Base-by-base conservation (phyloP, 1,140 invertebrate species). In the Stegodyphus mimosarum region DNA sequence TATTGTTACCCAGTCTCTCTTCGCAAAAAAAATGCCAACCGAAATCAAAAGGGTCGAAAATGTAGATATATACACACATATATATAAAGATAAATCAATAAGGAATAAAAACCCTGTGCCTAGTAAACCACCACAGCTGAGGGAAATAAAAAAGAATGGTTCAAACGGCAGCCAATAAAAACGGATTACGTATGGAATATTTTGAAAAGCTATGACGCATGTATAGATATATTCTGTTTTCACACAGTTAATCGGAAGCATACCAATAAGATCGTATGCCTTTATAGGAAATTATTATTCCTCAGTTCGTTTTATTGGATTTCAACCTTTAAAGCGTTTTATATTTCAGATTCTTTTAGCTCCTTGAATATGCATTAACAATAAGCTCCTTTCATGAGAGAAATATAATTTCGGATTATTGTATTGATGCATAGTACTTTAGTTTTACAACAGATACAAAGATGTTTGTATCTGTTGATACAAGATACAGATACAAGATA, bases 91-190 rank as follows among this genome's bases (percentile, higher is more conserved):
- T 73, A 74, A 83, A 83, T 83, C 71, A 74, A 83, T 83, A 83
- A 64, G 51, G 74, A 83, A 83, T 83, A 83, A 83, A 83, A 83
- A 83, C 52, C 73, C 73, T 60, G 18, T 51, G 15, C 50, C 79
- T 48, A 6, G 48, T 83, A 66, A 83, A 67, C 55, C 79, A 64
- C 63, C 13, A 48, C 79, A 67, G 79, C 71, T 63, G 70, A 83
- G 18, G 64, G 79, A 83, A 83, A 83, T 83, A 83, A 83, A 83
- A 83, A 67, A 51, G 70, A 51, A 33, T 33, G 70, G 70, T 10
- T 83, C 74, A 15, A 74, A 83, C 74, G 79, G 17, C 71, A 83
- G 79, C 79, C 79, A 83, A 83, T 83, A 83, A 83, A 83, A 83
- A 83, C 66, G 79, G 79, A 83, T 83, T 83, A 83, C 79, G 79